Evolutionary conservation across 2,797 vertebrate genomes (phyloP).

Genomic region (Lepus oiostolus): DNA sequence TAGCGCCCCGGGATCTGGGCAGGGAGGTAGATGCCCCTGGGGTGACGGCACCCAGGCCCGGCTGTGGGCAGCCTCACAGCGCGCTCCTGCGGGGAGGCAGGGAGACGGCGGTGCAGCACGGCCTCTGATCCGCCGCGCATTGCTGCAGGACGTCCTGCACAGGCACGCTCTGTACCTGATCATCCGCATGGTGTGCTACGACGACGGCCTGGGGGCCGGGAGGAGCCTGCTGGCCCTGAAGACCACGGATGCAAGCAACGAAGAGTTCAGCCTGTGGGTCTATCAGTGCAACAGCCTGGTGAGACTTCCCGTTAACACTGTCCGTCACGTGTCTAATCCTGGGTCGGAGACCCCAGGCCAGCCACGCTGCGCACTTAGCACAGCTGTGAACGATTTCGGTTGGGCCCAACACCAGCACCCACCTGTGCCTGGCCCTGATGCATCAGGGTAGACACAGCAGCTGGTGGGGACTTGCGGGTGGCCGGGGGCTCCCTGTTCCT

Average conservation of each 20-base stretch:
- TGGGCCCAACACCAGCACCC: background rate
- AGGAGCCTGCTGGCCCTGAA: constrained; percentile 96
- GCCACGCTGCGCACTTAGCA: background rate
- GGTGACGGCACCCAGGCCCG: background rate
- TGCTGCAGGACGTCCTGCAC: constrained; percentile 94
- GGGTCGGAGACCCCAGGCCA: background rate
- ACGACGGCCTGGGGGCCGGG: constrained; percentile 96
- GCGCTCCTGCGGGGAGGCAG: too few relatives aligned
- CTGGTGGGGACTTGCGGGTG: background rate
- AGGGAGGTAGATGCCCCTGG: background rate
- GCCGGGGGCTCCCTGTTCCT: background rate
- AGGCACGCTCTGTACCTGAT: constrained; percentile 97
- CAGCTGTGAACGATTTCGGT: background rate
- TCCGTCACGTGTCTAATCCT: too few relatives aligned
- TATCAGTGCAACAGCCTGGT: constrained; percentile 98
- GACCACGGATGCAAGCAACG: constrained; percentile 93
- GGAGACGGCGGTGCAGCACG: too few relatives aligned
- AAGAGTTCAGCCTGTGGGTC: constrained; percentile 96
- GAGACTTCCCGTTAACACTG: constrained; percentile 80
- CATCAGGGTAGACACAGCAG: background rate
- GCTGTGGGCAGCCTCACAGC: too few relatives aligned
- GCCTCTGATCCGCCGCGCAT: background rate
- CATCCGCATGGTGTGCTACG: constrained; percentile 97
- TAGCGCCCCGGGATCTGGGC: background rate
- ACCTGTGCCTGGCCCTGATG: background rate